phyloP scores from a whole-genome alignment of 2,113 vertebrate species.

The Cichladusa arquata region DNA sequence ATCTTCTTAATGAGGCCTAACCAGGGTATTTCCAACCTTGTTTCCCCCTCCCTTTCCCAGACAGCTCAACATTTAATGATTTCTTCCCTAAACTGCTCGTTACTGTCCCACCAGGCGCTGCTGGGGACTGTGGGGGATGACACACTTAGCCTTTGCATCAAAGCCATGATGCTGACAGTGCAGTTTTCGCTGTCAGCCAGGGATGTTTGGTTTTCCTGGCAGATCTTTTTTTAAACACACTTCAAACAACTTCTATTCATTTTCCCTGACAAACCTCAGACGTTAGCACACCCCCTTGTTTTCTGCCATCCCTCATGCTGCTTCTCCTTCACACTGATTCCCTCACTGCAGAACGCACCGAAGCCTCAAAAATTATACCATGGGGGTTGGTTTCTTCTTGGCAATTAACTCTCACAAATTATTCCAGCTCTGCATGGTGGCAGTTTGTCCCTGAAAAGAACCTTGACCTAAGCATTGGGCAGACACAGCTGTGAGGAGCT shows the following conservation, averaged over 20 bases:
- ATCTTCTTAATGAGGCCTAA: background rate
- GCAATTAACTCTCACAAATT: background rate
- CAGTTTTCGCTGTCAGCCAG: constrained; percentile 30
- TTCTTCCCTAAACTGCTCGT: background rate
- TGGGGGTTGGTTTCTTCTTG: background rate
- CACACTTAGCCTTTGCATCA: constrained; percentile 14
- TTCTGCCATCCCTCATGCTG: background rate
- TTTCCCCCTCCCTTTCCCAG: background rate
- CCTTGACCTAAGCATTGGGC: background rate
- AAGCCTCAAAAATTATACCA: background rate
- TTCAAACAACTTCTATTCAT: background rate
- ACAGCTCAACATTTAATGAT: background rate
- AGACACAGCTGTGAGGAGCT: background rate
- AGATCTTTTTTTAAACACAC: constrained; percentile 8
- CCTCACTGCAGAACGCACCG: rapidly evolving
- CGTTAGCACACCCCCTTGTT: background rate
- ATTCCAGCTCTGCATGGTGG: background rate
- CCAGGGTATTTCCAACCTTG: background rate
- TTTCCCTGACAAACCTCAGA: background rate
- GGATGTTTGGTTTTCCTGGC: background rate
- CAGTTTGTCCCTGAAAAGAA: background rate
- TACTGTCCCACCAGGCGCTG: background rate
- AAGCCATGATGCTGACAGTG: constrained; percentile 36
- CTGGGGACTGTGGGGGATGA: background rate
- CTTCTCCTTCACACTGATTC: background rate